Evolutionary conservation across 1,140 invertebrate species (phyloP).

Genomic region (Pantala flavescens): DNA sequence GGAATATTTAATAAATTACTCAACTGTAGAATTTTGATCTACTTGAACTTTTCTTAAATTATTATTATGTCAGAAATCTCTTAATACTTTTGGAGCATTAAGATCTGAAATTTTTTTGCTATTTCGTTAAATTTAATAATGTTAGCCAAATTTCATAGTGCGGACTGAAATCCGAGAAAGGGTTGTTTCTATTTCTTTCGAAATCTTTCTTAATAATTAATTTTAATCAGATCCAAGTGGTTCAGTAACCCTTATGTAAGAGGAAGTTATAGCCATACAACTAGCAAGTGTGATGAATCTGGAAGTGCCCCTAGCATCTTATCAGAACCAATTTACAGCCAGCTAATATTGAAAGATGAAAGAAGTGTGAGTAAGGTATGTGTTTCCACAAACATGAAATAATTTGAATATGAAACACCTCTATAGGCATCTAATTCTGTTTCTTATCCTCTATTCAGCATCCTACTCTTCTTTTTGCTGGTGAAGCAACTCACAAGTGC

Average conservation of each 20-base stretch:
- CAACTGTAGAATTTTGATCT: too few relatives aligned
- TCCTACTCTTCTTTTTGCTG: constrained; percentile 55
- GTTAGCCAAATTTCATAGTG: too few relatives aligned
- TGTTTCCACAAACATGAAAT: constrained; percentile 16
- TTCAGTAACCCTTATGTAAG: constrained; percentile 44
- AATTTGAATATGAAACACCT: too few relatives aligned
- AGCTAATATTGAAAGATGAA: background rate
- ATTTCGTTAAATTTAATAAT: too few relatives aligned
- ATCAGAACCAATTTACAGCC: background rate
- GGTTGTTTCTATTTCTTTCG: background rate
- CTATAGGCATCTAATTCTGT: too few relatives aligned
- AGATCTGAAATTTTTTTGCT: too few relatives aligned
- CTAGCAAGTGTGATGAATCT: constrained; percentile 38
- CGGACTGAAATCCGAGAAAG: background rate
- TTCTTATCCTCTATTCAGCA: constrained; percentile 27
- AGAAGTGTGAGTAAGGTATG: constrained; percentile 15
- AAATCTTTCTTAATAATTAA: constrained; percentile 5
- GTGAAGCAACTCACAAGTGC: constrained; percentile 55
- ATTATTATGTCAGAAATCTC: too few relatives aligned
- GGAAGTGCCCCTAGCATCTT: constrained; percentile 28
- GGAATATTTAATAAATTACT: too few relatives aligned
- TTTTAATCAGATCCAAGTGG: constrained; percentile 51
- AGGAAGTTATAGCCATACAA: constrained; percentile 54
- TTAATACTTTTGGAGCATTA: too few relatives aligned
- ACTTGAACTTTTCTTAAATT: too few relatives aligned